Evolutionary conservation across 1,140 invertebrate species (phyloP).

Genomic region (Lamellibrachia luymesi): DNA sequence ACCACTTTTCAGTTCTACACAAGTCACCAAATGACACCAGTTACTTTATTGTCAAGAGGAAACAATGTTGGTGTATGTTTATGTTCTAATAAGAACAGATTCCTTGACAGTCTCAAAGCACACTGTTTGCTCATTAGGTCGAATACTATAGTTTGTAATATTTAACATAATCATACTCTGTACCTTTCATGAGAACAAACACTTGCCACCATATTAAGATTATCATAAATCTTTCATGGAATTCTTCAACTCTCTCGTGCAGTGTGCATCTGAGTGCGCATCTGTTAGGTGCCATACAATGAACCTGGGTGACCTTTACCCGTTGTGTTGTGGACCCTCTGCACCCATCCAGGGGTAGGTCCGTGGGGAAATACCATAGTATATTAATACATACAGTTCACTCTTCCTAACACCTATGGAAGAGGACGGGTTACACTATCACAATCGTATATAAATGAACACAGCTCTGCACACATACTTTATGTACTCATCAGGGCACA

Average conservation of each 20-base stretch:
- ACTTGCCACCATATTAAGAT: too few species aligned
- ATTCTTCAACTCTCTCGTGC: neutral
- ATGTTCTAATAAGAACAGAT: too few species aligned
- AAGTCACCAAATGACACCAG: too few species aligned
- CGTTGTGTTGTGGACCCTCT: neutral
- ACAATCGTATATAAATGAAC: neutral
- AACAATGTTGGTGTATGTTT: too few species aligned
- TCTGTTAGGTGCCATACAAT: neutral
- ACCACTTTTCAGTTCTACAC: too few species aligned
- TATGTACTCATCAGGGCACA: neutral
- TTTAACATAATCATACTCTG: too few species aligned
- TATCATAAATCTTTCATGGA: neutral
- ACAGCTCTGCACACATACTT: neutral
- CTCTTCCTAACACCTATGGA: neutral
- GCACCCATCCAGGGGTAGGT: neutral
- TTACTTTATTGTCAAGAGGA: too few species aligned
- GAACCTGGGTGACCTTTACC: neutral
- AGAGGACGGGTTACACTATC: neutral
- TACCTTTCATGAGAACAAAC: too few species aligned
- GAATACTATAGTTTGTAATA: too few species aligned
- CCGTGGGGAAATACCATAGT: neutral
- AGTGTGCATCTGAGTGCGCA: neutral
- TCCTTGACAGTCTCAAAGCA: too few species aligned
- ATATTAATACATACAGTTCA: neutral
- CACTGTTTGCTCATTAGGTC: too few species aligned